Percentiles rank a stretch among this genome's conserved stretches.
Conservation (phyloP, 2,888 invertebrate species). For the Nineta flava region DNA sequence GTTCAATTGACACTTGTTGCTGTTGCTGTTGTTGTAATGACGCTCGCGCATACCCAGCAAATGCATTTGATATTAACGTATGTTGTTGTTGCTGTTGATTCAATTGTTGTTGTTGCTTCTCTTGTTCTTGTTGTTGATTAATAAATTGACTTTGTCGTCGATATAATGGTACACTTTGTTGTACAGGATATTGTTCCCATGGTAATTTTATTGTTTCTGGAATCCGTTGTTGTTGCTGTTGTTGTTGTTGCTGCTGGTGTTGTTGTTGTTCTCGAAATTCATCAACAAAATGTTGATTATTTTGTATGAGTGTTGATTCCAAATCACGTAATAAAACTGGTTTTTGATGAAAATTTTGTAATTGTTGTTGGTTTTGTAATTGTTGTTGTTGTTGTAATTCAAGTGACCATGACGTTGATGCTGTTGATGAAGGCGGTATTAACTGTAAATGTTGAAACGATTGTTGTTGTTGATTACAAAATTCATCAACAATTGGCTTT, state of each 20-base stretch:
- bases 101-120: slow-evolving; percentile 12
- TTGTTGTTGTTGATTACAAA: not conserved
- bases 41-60: slow-evolving; percentile 16
- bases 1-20: slow-evolving; percentile 5
- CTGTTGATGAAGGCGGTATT: not conserved
- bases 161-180: slow-evolving; percentile 31
- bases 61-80: slow-evolving; percentile 11
- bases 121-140: slow-evolving; percentile 17
- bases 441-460: not conserved
- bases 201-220: slow-evolving; percentile 10
- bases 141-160: slow-evolving; percentile 24
- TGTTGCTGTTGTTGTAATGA: slow-evolving; percentile 10
- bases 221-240: slow-evolving; percentile 10
- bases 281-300: not conserved
- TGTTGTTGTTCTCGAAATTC: not conserved
- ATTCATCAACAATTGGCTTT: not conserved
- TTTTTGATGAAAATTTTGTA: not conserved
- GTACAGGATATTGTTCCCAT: slow-evolving; percentile 15
- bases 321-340: slow-evolving; percentile 2
- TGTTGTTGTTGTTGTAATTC: not conserved
- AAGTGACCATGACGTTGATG: not conserved
- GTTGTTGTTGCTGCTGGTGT: slow-evolving; percentile 3
- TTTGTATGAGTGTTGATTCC: slow-evolving; percentile 2
- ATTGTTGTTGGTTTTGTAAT: not conserved
- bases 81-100: slow-evolving; percentile 12